Base-by-base conservation (phyloP, 2,888 invertebrate genomes). In the Caenorhabditis drosophilae region DNA sequence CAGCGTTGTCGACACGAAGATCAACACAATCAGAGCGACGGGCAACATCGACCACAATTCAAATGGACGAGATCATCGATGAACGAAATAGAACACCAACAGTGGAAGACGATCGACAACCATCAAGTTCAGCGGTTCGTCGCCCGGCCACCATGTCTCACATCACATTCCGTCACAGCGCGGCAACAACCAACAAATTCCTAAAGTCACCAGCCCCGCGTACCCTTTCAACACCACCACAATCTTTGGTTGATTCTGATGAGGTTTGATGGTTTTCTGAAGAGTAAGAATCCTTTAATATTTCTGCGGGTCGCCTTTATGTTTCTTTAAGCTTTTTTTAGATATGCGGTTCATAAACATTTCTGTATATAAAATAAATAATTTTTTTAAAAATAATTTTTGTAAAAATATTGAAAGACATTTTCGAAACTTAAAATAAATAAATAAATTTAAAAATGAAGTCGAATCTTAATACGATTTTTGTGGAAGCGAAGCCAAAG, bases 21-120 rank as follows among this genome's bases (percentile, higher is more conserved):
- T 49, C 48, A 35, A 40, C 53, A n/a, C 50, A 40, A 27, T 40
- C 57, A 18, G 51, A 25, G 0, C 15, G 63, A 22, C 25, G 53
- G 18, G 23, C 47, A 11, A 58, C 44, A 16, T 27, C 57, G 18
- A 64, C 63, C 0, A 42, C 63, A 15, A 64, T 64, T 11, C 51
- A 64, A 9, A 64, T 64, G 38, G 63, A 64, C 31, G 20, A 36
- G 6, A n/a, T 36, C n/a, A n/a, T n/a, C n/a, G n/a, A n/a, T n/a
- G n/a, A n/a, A n/a, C 4, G 20, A 47, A 9, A n/a, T 18, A 16
- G 18, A 20, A 12, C 40, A 35, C 11, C 41, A 22, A 12, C 41
- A 45, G 47, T 31, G 18, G 2, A n/a, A 20, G n/a, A n/a, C n/a
- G n/a, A n/a, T 11, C 22, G n/a, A 36, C 36, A 7, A 23, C 22